A percentile compares a stretch with the other conserved stretches of the same genome.
phyloP scores from a whole-genome alignment of 1,140 invertebrate genomes.

The Ptiloglossa arizonensis region DNA sequence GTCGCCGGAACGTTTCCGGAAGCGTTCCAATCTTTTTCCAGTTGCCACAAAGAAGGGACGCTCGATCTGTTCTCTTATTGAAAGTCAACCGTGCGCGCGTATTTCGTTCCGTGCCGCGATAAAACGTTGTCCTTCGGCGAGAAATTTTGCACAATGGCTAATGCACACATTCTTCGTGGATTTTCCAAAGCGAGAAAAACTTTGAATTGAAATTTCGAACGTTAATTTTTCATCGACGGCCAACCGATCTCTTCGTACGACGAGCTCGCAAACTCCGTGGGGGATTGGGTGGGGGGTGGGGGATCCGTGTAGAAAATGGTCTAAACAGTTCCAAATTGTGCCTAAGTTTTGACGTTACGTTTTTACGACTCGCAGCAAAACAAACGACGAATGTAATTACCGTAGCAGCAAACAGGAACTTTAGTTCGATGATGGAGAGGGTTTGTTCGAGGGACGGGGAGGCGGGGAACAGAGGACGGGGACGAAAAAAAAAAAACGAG shows the following conservation, averaged over 20 bases:
- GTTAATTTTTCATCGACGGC: background rate
- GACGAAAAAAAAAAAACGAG: conserved; percentile 37
- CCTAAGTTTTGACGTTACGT: conserved; percentile 81
- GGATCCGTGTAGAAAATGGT: conserved; percentile 68
- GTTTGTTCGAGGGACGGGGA: conserved; percentile 16
- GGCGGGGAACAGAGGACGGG: conserved; percentile 17
- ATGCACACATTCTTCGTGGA: background rate
- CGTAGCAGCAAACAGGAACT: conserved; percentile 52
- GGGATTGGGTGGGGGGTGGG: background rate
- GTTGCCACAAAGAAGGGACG: background rate
- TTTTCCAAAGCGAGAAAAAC: no score
- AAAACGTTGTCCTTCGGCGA: background rate
- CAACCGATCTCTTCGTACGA: conserved; percentile 21
- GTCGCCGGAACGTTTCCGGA: background rate
- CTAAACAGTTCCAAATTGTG: conserved; percentile 82
- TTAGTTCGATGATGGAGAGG: conserved; percentile 55
- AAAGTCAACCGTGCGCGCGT: background rate
- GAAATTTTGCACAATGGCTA: no score
- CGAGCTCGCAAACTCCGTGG: conserved; percentile 25
- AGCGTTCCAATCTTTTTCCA: background rate
- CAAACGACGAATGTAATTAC: conserved; percentile 57
- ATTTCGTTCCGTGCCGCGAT: background rate
- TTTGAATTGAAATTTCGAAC: background rate
- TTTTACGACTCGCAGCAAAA: conserved; percentile 73
- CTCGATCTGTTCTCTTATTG: background rate